Evolutionary conservation across 2,797 vertebrate species (phyloP), one percentile per base, ranked within the genome.

Genomic region (Lepus oiostolus): DNA sequence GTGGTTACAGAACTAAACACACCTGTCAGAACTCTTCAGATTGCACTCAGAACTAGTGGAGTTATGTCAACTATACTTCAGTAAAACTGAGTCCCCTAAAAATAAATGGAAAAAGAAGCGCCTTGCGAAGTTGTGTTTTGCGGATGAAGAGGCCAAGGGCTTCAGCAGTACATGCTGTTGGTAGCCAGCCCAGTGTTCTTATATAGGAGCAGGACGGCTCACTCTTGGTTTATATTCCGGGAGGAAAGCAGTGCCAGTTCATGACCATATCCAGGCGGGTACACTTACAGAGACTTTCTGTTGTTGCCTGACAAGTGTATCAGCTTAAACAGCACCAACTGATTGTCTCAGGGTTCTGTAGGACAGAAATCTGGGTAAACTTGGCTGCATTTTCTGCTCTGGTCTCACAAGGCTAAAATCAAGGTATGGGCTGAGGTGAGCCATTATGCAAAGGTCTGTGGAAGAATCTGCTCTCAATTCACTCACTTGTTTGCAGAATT

Each of bases 21-120:
- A 13, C 68, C 62, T 90, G 71, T 84, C 76, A 89, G 89, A 87
- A 93, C 0, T 76, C 77, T 80, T 71, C 85, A 71, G 83, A 88
- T 22, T 24, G 11, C 72, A 42, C 21, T 81, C 81, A 93, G 75
- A 74, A 71, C 3, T 32, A 26, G 21, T 72, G 21, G 8, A 24
- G 70, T 91, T 60, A 63, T 26, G 21, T 76, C 62, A 81, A 92
- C 82, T 72, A 76, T 30, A 91, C 21, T 47, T 88, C 24, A 71
- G 10, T 38, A 77, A 75, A 84, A 22, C 17, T 17, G 30, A 72
- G 52, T 19, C 5, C 54, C 84, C 50, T 3, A 89, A 93, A 85
- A 93, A 67, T 50, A 93, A 47, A 50, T 63, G 88, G 52, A 42
- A 81, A 88, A 67, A 90, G 62, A 90, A 9, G 7, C 12, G 84